Percentiles rank a stretch among this genome's conserved stretches.
Conservation (phyloP, 2,888 invertebrate species). For the Polyommatus icarus region DNA sequence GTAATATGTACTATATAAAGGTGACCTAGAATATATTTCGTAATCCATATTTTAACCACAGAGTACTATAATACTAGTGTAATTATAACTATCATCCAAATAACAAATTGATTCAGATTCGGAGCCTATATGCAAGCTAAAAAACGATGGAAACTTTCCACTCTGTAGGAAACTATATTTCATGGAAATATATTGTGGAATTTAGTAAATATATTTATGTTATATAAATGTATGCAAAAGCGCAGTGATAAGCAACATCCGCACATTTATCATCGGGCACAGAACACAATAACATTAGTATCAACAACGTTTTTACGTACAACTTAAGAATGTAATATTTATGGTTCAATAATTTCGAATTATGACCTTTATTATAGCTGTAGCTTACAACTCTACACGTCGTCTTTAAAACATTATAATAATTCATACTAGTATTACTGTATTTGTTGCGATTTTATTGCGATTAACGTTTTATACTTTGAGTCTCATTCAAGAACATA, state of each 20-base stretch:
- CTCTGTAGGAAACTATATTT: background rate
- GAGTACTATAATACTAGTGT: too few species aligned
- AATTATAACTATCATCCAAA: too few species aligned
- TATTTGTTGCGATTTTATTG: too few species aligned
- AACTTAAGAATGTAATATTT: constrained; percentile 22
- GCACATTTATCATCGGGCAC: constrained; percentile 67
- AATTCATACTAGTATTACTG: too few species aligned
- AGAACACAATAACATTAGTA: constrained; percentile 58
- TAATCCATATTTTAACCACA: too few species aligned
- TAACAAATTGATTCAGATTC: background rate
- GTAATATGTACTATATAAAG: too few species aligned
- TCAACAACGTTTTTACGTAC: constrained; percentile 44
- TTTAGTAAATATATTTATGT: constrained; percentile 37
- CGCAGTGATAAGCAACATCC: constrained; percentile 61
- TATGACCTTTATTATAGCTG: background rate
- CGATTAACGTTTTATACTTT: too few species aligned
- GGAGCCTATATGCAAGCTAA: background rate
- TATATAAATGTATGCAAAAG: constrained; percentile 48
- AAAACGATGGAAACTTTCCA: background rate
- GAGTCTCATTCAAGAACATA: too few species aligned
- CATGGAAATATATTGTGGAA: constrained; percentile 11
- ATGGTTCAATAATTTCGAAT: background rate
- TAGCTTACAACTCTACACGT: background rate
- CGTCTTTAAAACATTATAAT: too few species aligned
- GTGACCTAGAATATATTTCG: too few species aligned